Evolutionary conservation across 2,888 invertebrate species (phyloP), one percentile per base, ranked within the genome.

Genomic region (Megaustenia siamemsis): DNA sequence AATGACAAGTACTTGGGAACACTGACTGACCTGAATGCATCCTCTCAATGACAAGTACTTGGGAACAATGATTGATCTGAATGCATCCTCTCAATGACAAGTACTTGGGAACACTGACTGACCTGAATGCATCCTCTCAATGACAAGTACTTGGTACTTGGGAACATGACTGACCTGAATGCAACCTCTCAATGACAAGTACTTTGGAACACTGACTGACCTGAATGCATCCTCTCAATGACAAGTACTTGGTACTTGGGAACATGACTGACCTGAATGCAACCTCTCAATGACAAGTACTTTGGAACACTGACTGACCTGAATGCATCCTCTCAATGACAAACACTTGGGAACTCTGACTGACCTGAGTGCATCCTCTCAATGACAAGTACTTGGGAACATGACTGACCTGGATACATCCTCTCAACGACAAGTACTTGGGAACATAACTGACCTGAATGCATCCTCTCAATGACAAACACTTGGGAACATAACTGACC

Each of bases 311-410:
- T n/a, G n/a, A 63, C 63, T 63, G 12, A 92, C 92, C 92, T 0
- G 98, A 97, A 94, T 98, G 97, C 97, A 98, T 97, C 85, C 98
- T 95, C 93, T 98, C 98, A 71, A 98, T 97, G 32, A 98, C 97
- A 86, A 98, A 90, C 73, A 92, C 93, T 86, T 93, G 93, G 87
- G 97, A n/a, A n/a, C n/a, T n/a, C n/a, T n/a, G n/a, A 63, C 63
- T 63, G 12, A 92, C 92, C 92, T 0, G 98, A 97, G 94, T 98
- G 97, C 97, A 98, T 97, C 85, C 98, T 95, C 93, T 98, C 98
- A 71, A 98, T 97, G 32, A 98, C 97, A 86, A 98, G 90, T 71
- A 92, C 93, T 86, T 93, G 93, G 87, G 97, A n/a, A n/a, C n/a
- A n/a, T n/a, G n/a, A n/a, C n/a, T n/a, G n/a, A n/a, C n/a, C n/a